Conservation (phyloP, 2,888 invertebrate species). For the Tetranychus truncatus region DNA sequence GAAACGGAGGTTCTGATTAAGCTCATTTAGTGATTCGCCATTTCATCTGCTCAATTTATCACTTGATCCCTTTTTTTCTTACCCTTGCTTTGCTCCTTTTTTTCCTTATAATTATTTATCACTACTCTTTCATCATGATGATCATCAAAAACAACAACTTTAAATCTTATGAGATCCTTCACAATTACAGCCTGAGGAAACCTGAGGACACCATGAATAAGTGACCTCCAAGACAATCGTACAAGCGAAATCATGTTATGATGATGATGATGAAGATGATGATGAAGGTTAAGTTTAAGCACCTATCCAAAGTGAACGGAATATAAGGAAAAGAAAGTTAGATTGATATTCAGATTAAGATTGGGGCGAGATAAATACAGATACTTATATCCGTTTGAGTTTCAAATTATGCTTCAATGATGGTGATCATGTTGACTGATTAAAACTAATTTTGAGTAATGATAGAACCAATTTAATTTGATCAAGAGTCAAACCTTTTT, state of each 20-base stretch:
- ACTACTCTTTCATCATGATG: not conserved
- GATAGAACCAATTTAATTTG: too few relatives aligned
- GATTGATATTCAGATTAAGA: conserved; percentile 1
- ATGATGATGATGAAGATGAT: not conserved
- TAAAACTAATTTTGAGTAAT: too few relatives aligned
- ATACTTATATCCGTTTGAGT: not conserved
- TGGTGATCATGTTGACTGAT: too few relatives aligned
- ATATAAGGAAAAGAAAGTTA: not conserved
- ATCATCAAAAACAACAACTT: not conserved
- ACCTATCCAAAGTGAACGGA: not conserved
- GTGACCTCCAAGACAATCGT: not conserved
- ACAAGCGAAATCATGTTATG: not conserved
- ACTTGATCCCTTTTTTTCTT: not conserved
- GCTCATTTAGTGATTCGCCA: not conserved
- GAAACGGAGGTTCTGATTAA: too few relatives aligned
- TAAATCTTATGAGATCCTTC: not conserved
- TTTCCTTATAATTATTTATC: not conserved
- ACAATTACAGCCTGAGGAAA: not conserved
- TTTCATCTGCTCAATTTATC: not conserved
- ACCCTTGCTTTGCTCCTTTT: not conserved
- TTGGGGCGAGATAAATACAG: not conserved
- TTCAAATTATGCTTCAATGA: not conserved
- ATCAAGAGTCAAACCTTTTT: too few relatives aligned
- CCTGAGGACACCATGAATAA: not conserved
- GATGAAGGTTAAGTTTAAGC: not conserved